Base-by-base conservation (phyloP, 1,140 invertebrate genomes). In the Argopecten irradians region DNA sequence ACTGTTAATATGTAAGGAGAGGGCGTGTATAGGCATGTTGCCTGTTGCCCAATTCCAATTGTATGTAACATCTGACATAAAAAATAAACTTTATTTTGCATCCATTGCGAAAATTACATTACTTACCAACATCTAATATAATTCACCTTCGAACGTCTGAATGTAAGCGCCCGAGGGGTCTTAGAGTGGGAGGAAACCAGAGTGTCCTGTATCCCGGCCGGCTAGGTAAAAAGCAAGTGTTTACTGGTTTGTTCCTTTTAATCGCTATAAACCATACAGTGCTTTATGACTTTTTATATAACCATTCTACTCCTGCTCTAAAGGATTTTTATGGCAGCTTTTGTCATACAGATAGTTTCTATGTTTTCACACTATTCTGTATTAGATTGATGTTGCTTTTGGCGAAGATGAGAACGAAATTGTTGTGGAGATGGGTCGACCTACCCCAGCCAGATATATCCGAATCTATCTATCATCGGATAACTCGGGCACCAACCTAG, bases 391-490 rank as follows among this genome's bases (percentile, higher is more conserved):
- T n/a, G 0, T 71, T 83, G 33, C 82, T 33, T 32, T 89, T 84
- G 28, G 71, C 83, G 16, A 39, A 85, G 22, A 84, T 35, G 0
- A 89, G 85, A 11, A 39, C 84, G 13, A 36, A 86, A 43, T 88
- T 89, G 0, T 35, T 43, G 32, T 83, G 55, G 14, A 14, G 83
- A 1, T 39, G 39, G 14, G 90, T 88, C n/a, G 55, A 71, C 55
- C 55, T 28, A 71, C 55, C 28, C 55, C 55, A 19, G 86, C 92
- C 28, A 85, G 88, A 43, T 89, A 89, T 19, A 34, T 92, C 1
- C 43, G 92, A 34, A 85, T 92, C 34, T 92, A 91, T 33, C 84
- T 91, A 19, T 84, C 36, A 41, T 84, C 71, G 0, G 90, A 91
- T 0, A 87, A 90, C 35, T 85, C 83, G 34, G 35, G 71, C n/a